Evolutionary conservation across 2,888 invertebrate genomes (phyloP).

Genomic region (Epirrita christyi): DNA sequence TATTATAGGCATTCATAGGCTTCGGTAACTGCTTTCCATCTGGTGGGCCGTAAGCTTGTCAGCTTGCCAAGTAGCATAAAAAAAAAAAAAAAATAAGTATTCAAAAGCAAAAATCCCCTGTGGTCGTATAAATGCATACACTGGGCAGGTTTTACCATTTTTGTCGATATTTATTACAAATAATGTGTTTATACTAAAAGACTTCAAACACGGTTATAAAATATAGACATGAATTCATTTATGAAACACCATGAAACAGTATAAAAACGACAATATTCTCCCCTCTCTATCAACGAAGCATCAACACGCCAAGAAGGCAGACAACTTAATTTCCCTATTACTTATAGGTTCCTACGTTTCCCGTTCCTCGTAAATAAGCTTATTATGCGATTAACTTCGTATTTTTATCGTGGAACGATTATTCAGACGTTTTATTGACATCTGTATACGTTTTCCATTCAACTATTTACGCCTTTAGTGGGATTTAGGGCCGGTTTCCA

Average conservation of each 20-base stretch:
- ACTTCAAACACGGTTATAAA: too few relatives aligned
- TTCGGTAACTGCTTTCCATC: too few relatives aligned
- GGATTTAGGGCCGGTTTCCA: too few relatives aligned
- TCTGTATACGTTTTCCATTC: constrained; percentile 25
- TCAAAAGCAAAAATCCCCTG: too few relatives aligned
- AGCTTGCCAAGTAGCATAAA: too few relatives aligned
- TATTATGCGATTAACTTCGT: constrained; percentile 27
- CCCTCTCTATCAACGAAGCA: constrained; percentile 3
- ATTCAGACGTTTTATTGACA: constrained; percentile 34
- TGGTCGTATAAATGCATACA: too few relatives aligned
- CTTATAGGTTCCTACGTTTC: not conserved
- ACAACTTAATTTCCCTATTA: constrained; percentile 29
- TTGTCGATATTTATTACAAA: too few relatives aligned
- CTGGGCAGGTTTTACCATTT: too few relatives aligned
- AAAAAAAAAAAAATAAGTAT: too few relatives aligned
- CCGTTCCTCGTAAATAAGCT: constrained; percentile 5
- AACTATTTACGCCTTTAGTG: constrained; percentile 5
- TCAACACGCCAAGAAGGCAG: constrained; percentile 17
- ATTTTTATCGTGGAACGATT: constrained; percentile 33
- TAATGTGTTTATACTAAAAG: too few relatives aligned
- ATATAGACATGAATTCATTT: not conserved
- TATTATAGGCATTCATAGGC: too few relatives aligned
- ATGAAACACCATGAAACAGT: not conserved
- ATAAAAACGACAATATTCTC: not conserved
- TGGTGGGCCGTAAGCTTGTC: too few relatives aligned